Evolutionary conservation across 2,888 invertebrate species (phyloP).

Genomic region (Pseudoips prasinana): DNA sequence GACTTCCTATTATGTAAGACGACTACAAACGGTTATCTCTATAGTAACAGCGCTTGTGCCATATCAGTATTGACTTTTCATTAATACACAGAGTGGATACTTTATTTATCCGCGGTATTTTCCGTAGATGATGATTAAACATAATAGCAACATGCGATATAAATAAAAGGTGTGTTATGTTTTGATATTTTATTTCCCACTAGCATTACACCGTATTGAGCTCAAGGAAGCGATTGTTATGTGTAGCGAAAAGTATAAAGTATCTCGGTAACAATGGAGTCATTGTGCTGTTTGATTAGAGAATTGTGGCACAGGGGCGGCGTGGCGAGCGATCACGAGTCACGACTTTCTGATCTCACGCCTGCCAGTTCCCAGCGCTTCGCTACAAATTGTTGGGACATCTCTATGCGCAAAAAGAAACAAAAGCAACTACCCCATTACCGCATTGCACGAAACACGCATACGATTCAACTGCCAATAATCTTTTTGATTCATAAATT

Average conservation of each 20-base stretch:
- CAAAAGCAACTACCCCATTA: conserved; percentile 23
- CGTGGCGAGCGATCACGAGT: conserved; percentile 70
- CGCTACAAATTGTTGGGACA: conserved; percentile 53
- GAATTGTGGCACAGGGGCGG: conserved; percentile 59
- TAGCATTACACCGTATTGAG: conserved; percentile 23
- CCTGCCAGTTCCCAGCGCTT: conserved; percentile 57
- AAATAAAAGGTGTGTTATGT: conserved; percentile 16
- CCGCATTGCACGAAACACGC: conserved; percentile 28
- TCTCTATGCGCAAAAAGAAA: conserved; percentile 47
- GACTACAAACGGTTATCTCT: conserved; percentile 16
- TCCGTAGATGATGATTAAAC: conserved; percentile 25
- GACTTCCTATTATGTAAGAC: conserved; percentile 21
- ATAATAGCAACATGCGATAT: conserved; percentile 23
- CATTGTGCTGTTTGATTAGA: conserved; percentile 68
- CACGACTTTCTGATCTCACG: conserved; percentile 72
- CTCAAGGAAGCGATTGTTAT: conserved; percentile 48
- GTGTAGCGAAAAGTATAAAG: conserved; percentile 53
- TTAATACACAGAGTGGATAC: conserved; percentile 20
- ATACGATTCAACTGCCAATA: conserved; percentile 20
- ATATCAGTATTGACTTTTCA: conserved; percentile 28
- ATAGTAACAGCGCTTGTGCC: conserved; percentile 16
- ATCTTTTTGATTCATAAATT: conserved; percentile 13
- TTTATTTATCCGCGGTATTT: conserved; percentile 26
- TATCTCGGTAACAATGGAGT: conserved; percentile 62
- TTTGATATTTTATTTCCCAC: conserved; percentile 20